These are phyloP conservation scores for Pitangus sulphuratus DNA, from an alignment of 2,797 vertebrate genomes.

Conservation along the genomic window DNA sequence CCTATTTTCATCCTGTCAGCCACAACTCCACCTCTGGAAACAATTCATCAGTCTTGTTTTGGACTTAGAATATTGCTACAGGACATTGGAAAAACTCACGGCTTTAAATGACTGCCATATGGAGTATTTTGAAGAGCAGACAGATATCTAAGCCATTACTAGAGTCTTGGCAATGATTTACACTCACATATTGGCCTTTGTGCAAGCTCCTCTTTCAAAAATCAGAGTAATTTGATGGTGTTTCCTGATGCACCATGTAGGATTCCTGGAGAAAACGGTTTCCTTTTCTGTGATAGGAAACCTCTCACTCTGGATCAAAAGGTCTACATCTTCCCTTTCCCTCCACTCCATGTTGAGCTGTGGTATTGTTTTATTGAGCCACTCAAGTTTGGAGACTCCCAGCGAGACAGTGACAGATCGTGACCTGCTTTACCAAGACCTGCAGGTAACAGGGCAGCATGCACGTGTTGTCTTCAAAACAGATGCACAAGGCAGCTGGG, in stretches of 20 bases:
- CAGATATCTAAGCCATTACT: neutral
- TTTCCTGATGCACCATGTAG: neutral
- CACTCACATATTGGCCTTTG: neutral
- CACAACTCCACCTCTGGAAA: neutral
- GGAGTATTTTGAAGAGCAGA: neutral
- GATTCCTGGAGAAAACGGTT: neutral
- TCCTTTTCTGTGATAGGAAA: neutral
- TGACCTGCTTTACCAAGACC: neutral
- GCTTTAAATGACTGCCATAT: neutral
- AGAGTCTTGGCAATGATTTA: neutral
- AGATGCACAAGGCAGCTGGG: neutral
- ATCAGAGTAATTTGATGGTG: neutral
- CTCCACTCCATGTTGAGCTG: neutral
- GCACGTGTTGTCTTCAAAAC: neutral
- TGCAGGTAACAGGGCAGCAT: neutral
- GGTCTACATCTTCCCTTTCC: neutral
- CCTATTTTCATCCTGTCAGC: neutral
- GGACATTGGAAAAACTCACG: neutral
- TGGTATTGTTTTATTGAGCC: neutral
- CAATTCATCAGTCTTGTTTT: neutral
- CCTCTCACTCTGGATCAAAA: neutral
- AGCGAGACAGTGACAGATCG: neutral
- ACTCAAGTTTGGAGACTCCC: neutral
- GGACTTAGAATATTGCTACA: neutral
- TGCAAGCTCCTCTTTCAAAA: neutral